These are phyloP conservation scores for Gallinago nigripennis DNA, from an alignment of 2,797 vertebrate species.

Conservation along the genomic window DNA sequence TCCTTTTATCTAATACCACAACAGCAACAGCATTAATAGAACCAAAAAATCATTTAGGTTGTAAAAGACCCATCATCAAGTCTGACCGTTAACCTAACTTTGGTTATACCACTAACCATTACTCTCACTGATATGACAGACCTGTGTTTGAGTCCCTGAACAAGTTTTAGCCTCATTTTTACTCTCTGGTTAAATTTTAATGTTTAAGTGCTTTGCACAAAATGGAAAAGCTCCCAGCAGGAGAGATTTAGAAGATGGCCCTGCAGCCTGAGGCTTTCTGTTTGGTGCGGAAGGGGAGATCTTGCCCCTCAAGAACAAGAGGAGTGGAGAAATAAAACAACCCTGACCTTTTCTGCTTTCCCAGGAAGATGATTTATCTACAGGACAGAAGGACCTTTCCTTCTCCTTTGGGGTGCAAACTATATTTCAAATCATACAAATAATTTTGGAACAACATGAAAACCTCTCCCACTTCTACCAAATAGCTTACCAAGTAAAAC, in stretches of 20 bases:
- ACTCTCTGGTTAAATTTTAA: slow-evolving; percentile 21
- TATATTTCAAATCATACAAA: background rate
- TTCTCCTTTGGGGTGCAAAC: background rate
- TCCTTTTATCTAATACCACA: background rate
- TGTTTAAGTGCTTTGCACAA: slow-evolving; percentile 1
- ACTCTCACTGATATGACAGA: background rate
- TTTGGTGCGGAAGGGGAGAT: background rate
- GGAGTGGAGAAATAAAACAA: background rate
- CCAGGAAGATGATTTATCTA: background rate
- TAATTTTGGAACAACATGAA: background rate
- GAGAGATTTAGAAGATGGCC: background rate
- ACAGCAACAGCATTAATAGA: background rate
- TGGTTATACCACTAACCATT: background rate
- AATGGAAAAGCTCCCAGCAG: slow-evolving; percentile 17
- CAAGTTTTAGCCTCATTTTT: slow-evolving; percentile 9
- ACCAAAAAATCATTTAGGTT: background rate
- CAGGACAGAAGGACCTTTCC: background rate
- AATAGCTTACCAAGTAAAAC: background rate
- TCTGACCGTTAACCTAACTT: background rate
- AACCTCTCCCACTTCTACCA: background rate
- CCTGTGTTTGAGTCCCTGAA: background rate
- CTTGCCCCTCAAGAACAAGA: background rate
- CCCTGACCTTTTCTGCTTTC: background rate
- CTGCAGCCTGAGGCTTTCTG: background rate
- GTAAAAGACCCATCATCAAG: background rate